Conservation (phyloP, 2,888 invertebrate species). For the Allolobophora icterica region DNA sequence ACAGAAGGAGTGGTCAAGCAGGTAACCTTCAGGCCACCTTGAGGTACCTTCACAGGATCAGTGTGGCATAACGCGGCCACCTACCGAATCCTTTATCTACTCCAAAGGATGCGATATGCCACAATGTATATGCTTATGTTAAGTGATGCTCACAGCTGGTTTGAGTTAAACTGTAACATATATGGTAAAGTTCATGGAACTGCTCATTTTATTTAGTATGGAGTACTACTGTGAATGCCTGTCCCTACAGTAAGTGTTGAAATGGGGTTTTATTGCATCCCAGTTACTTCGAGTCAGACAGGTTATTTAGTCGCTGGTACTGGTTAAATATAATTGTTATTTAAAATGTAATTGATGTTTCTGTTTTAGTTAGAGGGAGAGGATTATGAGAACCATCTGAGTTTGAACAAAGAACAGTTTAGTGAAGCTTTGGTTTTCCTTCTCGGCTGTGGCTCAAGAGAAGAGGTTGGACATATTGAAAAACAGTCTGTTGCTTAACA, state of each 20-base stretch:
- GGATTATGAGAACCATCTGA: constrained; percentile 61
- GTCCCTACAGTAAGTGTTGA: too few relatives aligned
- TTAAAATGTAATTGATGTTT: not conserved
- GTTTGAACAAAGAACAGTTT: constrained; percentile 61
- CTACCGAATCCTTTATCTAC: too few relatives aligned
- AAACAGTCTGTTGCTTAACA: not conserved
- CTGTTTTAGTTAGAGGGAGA: constrained; percentile 60
- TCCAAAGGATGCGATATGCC: too few relatives aligned
- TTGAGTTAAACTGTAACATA: too few relatives aligned
- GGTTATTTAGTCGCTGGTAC: not conserved
- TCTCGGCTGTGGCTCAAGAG: constrained; percentile 59
- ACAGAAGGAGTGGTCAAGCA: too few relatives aligned
- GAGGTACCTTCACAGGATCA: too few relatives aligned
- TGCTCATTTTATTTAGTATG: not conserved
- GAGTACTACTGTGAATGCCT: not conserved
- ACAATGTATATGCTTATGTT: too few relatives aligned
- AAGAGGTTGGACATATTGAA: constrained; percentile 55
- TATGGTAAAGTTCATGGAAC: not conserved
- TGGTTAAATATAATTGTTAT: not conserved
- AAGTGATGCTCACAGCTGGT: too few relatives aligned
- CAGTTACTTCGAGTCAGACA: not conserved
- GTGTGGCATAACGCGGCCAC: too few relatives aligned
- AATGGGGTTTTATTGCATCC: not conserved
- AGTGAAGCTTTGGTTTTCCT: constrained; percentile 60
- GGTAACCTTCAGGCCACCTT: too few relatives aligned